Evolutionary conservation across 2,113 vertebrate species (phyloP).

Genomic region (Riparia riparia): DNA sequence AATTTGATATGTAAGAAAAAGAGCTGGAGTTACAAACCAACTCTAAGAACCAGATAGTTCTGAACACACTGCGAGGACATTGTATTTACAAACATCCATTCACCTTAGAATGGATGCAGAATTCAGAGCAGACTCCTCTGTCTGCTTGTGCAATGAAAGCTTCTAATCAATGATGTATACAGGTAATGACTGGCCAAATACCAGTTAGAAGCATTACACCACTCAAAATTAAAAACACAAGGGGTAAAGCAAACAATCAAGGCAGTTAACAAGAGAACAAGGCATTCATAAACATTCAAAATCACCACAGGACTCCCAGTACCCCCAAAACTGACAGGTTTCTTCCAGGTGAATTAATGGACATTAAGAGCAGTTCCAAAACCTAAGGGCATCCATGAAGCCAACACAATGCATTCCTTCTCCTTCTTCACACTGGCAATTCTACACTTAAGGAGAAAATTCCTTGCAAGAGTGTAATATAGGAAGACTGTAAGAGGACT

Average conservation of each 20-base stretch:
- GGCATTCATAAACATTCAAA: background rate
- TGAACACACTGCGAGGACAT: background rate
- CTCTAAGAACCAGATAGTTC: background rate
- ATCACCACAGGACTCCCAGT: background rate
- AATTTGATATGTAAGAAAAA: background rate
- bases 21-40: background rate
- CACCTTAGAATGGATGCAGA: background rate
- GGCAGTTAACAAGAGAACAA: background rate
- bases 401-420: background rate
- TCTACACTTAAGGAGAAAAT: background rate
- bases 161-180: background rate
- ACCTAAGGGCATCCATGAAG: background rate
- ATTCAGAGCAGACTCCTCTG: background rate
- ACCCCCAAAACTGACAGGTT: background rate
- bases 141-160: background rate
- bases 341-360: background rate
- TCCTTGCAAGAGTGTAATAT: background rate
- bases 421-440: background rate
- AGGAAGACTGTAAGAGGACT: background rate
- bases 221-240: background rate
- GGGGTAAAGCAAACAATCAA: background rate
- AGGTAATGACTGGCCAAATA: background rate
- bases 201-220: background rate
- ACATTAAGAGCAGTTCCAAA: background rate
- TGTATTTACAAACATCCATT: background rate